phyloP scores from a whole-genome alignment of 2,113 vertebrate genomes.

The Chloropsis hardwickii region DNA sequence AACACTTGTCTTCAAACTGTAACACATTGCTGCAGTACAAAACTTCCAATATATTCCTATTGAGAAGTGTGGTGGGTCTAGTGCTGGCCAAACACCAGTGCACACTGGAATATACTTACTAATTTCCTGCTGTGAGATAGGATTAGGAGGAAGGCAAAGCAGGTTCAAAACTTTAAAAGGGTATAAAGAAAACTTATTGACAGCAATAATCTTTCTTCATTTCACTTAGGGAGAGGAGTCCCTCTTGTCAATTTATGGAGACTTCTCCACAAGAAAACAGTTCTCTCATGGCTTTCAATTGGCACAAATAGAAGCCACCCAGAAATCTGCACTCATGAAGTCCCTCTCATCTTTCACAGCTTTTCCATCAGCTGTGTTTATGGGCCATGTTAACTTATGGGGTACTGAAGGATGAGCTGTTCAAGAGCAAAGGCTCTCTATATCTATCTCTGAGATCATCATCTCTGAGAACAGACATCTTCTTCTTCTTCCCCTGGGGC shows the following conservation, averaged over 20 bases:
- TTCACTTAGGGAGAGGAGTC: neutral
- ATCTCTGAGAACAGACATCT: neutral
- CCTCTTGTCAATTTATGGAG: neutral
- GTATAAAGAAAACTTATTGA: neutral
- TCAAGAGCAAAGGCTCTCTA: neutral
- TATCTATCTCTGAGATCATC: neutral
- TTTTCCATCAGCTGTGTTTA: neutral
- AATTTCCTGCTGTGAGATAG: neutral
- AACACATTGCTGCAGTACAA: neutral
- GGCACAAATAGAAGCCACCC: neutral
- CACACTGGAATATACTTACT: neutral
- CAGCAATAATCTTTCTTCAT: neutral
- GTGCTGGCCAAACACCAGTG: neutral
- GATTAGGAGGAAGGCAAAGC: neutral
- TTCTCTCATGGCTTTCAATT: neutral
- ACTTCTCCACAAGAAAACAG: neutral
- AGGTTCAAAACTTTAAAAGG: neutral
- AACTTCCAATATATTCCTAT: neutral
- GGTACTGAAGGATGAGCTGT: neutral
- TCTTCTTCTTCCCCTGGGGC: neutral
- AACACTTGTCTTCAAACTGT: neutral
- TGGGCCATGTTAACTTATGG: neutral
- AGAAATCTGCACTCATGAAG: neutral
- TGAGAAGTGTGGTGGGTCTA: neutral
- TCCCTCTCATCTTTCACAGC: neutral